A percentile compares a stretch with the other conserved stretches of the same genome.
Conservation (phyloP, 2,797 vertebrate genomes). For the Pampus argenteus region DNA sequence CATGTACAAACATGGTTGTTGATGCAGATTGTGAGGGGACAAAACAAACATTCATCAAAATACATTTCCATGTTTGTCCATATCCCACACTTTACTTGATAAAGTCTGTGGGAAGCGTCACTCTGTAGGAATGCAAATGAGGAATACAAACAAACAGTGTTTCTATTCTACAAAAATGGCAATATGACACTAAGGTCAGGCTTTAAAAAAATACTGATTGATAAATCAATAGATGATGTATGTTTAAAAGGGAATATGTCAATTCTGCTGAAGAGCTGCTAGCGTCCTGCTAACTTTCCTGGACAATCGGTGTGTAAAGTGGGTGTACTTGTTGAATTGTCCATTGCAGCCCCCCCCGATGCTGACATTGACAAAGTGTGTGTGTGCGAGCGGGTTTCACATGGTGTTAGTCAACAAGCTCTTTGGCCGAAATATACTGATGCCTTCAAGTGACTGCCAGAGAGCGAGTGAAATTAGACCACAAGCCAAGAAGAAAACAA, state of each 20-base stretch:
- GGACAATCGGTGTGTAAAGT: not conserved
- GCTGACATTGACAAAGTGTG: not conserved
- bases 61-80: slow-evolving; percentile 8
- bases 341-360: not conserved
- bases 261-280: not conserved
- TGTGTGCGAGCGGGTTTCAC: not conserved
- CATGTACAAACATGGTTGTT: not conserved
- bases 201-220: not conserved
- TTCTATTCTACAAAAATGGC: not conserved
- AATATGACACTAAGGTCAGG: not conserved
- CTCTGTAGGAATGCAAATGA: slow-evolving; percentile 1
- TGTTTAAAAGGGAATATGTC: not conserved
- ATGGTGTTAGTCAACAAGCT: not conserved
- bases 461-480: not conserved
- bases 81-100: slow-evolving; percentile 24
- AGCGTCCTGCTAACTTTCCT: not conserved
- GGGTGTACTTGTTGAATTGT: not conserved
- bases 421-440: not conserved
- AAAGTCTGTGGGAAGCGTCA: slow-evolving; percentile 29
- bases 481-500: not conserved
- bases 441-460: not conserved
- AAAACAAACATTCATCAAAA: slow-evolving; percentile 4
- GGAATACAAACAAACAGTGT: slow-evolving; percentile 18
- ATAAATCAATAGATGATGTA: not conserved
- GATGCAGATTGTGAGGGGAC: slow-evolving; percentile 15